Percentiles rank a stretch among this genome's conserved stretches.
Evolutionary conservation across 2,113 vertebrate genomes (phyloP).

Genomic region (Trogon melanurus): DNA sequence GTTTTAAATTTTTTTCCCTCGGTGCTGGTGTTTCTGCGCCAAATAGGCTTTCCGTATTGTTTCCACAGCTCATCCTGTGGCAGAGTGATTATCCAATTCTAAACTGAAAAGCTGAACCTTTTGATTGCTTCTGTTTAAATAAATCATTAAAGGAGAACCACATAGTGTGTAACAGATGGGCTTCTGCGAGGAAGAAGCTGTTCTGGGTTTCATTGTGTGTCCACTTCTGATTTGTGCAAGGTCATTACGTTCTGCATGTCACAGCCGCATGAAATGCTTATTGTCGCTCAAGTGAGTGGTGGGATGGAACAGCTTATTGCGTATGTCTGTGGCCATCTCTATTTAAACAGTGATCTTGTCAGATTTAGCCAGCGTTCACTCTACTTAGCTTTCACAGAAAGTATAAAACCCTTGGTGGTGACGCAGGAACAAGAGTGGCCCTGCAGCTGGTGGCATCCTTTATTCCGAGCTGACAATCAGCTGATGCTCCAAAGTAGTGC

Average conservation of each 20-base stretch:
- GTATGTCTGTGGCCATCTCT: background rate
- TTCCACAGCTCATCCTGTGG: background rate
- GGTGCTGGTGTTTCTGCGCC: background rate
- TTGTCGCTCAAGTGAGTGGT: background rate
- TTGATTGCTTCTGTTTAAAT: slow-evolving; percentile 20
- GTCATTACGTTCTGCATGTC: background rate
- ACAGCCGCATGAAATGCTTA: background rate
- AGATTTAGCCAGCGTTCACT: background rate
- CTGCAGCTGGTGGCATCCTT: background rate
- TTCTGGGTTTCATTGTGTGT: background rate
- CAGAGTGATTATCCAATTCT: background rate
- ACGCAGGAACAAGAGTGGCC: background rate
- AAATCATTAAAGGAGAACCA: slow-evolving; percentile 23
- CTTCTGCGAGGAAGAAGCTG: background rate
- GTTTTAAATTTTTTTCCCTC: background rate
- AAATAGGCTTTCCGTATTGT: background rate
- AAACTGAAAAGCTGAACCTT: background rate
- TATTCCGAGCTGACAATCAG: background rate
- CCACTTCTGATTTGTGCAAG: background rate
- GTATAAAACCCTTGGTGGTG: background rate
- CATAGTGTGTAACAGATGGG: background rate
- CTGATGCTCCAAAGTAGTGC: background rate
- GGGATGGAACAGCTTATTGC: background rate
- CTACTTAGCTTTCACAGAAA: background rate
- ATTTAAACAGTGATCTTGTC: background rate